phyloP scores from a whole-genome alignment of 2,113 vertebrate species.

The Hydropotes inermis region DNA sequence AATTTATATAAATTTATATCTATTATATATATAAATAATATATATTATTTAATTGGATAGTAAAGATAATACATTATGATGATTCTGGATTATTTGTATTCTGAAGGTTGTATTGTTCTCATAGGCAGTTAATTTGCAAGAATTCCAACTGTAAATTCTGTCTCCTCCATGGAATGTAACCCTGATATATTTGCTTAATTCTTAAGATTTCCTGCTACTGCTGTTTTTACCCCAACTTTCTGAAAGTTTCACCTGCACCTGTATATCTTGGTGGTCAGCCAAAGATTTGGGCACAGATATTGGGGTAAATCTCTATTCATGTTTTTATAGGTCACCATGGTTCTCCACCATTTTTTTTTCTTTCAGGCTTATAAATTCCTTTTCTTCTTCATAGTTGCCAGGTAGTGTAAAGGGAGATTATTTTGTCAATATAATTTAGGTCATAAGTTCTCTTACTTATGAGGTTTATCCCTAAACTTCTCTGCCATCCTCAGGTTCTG shows the following conservation, averaged over 20 bases:
- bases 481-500: not conserved
- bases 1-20: not conserved
- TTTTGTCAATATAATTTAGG: conserved; percentile 38
- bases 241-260: conserved; percentile 4
- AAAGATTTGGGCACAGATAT: not conserved
- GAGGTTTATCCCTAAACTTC: conserved; percentile 2
- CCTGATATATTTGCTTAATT: conserved; percentile 1
- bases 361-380: conserved; percentile 11
- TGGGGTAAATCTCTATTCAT: not conserved
- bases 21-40: no score
- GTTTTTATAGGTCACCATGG: not conserved
- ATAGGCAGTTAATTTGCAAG: not conserved
- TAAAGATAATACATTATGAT: not conserved
- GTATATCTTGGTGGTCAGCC: conserved; percentile 1
- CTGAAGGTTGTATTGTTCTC: not conserved
- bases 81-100: not conserved
- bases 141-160: conserved; percentile 1
- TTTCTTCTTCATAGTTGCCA: conserved; percentile 16
- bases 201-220: conserved; percentile 3
- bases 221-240: conserved; percentile 21
- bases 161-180: not conserved
- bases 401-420: not conserved
- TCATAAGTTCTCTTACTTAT: conserved; percentile 16
- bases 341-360: not conserved
- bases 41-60: not conserved